Evolutionary conservation across 1,140 invertebrate species (phyloP), one percentile per base, ranked within the genome.

Genomic region (Drosophila subobscura): DNA sequence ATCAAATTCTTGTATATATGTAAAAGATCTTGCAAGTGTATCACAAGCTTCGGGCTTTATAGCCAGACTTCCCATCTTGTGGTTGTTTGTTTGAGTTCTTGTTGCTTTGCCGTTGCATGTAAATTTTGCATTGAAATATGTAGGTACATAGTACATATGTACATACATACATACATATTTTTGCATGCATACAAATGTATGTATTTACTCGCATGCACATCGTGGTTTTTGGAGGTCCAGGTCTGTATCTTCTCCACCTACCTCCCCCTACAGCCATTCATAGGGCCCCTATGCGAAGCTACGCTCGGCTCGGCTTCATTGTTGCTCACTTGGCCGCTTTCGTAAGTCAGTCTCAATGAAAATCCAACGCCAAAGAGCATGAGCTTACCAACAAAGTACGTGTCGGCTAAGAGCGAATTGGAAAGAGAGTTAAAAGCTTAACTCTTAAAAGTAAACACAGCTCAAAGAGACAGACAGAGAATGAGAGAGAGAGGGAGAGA

Each of bases 301-400:
- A 16, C 56, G 40, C 65, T 52, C 47, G 20, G 40, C 57, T 52
- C 47, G 25, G 56, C 27, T 61, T 61, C 61, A 83, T 72, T 78
- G 59, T 68, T 64, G 78, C 77, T 85, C 83, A 77, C 53, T 77
- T 86, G 70, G 70, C 59, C 77, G 83, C 81, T 86, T 88, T 86
- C 81, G 83, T 78, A 86, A 86, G 83, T 49, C 68, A 56, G 54
- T 45, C 47, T 50, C 67, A 77, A 81, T 76, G 72, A 50, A 67
- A 76, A 51, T 53, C 52, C 74, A 88, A 88, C 45, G 65, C 42
- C 50, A 23, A 57, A 71, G 73, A 64, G 54, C 40, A 40, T 47
- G 4, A 46, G 47, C 27, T 29, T 33, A 12, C n/a, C 22, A 22
- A 50, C 40, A 49, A 23, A 16, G 33, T 66, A 79, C 50, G 41